phyloP scores from a whole-genome alignment of 35 echinoderm and acorn worm genomes.

The Lytechinus variegatus region DNA sequence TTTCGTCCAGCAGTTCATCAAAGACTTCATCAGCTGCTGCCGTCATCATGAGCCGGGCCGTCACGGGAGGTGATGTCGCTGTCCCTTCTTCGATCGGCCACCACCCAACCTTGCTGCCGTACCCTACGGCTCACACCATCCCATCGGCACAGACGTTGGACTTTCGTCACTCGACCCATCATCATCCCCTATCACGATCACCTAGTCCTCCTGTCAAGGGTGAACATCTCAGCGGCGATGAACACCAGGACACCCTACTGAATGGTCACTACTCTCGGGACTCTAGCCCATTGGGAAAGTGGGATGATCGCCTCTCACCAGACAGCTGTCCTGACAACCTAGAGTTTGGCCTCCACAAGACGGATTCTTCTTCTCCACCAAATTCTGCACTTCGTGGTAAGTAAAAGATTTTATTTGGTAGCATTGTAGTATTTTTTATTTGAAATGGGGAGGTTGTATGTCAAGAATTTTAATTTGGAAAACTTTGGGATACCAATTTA shows the following conservation, averaged over 20 bases:
- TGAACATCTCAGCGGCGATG: conserved; percentile 40
- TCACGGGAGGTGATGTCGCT: background rate
- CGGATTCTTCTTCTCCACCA: background rate
- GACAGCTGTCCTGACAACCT: conserved; percentile 34
- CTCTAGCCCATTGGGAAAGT: background rate
- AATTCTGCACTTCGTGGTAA: conserved; percentile 40
- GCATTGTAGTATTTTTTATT: too few relatives aligned
- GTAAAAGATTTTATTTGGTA: too few relatives aligned
- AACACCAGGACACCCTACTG: conserved; percentile 3
- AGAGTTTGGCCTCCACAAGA: conserved; percentile 19
- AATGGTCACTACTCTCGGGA: conserved; percentile 41
- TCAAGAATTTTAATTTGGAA: too few relatives aligned
- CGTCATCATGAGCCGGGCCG: conserved; percentile 22
- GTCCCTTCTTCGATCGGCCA: conserved; percentile 1
- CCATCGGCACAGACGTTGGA: conserved; percentile 19
- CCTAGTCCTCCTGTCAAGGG: conserved; percentile 22
- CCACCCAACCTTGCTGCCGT: conserved; percentile 19
- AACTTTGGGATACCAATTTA: too few relatives aligned
- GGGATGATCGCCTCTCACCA: conserved; percentile 28
- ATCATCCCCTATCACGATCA: conserved; percentile 20
- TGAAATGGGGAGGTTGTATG: too few relatives aligned
- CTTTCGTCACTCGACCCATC: conserved; percentile 22
- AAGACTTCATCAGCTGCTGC: conserved; percentile 44
- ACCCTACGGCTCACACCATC: background rate
- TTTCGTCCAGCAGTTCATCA: background rate